These are phyloP conservation scores for Drosophila santomea DNA, from an alignment of 1,140 invertebrate genomes.

Conservation along the genomic window DNA sequence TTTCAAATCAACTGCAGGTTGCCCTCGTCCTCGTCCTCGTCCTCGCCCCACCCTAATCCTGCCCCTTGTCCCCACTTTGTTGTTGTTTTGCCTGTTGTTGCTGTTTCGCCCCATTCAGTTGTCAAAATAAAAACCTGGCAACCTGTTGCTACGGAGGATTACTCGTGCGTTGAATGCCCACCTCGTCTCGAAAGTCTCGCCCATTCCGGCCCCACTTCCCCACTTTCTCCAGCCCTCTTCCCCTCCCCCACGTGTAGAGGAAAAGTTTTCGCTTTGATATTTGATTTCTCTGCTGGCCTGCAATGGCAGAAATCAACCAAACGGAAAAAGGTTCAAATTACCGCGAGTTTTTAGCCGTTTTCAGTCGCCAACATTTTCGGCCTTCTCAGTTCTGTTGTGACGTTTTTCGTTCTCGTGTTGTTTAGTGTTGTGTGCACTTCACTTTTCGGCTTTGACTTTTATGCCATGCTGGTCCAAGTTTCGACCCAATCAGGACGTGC, in stretches of 20 bases:
- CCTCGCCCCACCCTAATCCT: constrained; percentile 28
- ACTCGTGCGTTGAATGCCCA: constrained; percentile 51
- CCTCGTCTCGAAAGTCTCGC: not conserved
- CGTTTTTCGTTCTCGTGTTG: constrained; percentile 19
- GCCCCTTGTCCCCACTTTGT: constrained; percentile 35
- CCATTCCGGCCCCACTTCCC: not conserved
- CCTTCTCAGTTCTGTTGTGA: constrained; percentile 36
- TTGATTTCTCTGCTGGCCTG: constrained; percentile 67
- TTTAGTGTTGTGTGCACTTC: constrained; percentile 52
- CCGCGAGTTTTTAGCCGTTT: constrained; percentile 61
- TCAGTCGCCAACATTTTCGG: constrained; percentile 31
- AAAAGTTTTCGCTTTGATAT: constrained; percentile 77
- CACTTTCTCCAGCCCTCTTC: no score
- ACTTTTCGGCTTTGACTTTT: constrained; percentile 66
- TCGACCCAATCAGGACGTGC: constrained; percentile 27
- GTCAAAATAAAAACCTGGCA: constrained; percentile 77
- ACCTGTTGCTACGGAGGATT: constrained; percentile 78
- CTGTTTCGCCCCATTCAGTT: constrained; percentile 46
- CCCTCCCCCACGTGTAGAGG: constrained; percentile 13
- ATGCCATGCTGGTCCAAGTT: constrained; percentile 42
- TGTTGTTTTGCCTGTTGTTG: constrained; percentile 25
- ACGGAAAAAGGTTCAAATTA: constrained; percentile 83
- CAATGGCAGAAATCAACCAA: constrained; percentile 65
- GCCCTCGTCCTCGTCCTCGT: constrained; percentile 29
- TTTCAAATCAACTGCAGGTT: constrained; percentile 70